Evolutionary conservation across 2,888 invertebrate genomes (phyloP).

Genomic region (Oxycera nigricornis): DNA sequence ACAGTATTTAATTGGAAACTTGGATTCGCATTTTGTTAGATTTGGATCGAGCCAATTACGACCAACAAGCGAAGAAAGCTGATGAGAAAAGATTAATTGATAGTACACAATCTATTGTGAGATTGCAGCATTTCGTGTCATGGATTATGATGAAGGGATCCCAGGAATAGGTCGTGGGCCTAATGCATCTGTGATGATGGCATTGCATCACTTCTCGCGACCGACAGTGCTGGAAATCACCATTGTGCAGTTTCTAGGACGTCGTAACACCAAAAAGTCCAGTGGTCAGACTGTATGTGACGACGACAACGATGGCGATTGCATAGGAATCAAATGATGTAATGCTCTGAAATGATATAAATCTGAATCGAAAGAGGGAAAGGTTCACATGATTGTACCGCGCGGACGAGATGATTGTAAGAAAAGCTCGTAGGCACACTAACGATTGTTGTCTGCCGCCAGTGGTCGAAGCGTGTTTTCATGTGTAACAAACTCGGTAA

Average conservation of each 20-base stretch:
- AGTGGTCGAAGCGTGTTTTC: background rate
- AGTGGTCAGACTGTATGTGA: background rate
- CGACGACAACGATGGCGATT: background rate
- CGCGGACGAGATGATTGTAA: background rate
- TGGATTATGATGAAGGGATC: background rate
- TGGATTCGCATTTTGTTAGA: too few relatives aligned
- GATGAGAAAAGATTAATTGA: too few relatives aligned
- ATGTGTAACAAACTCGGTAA: background rate
- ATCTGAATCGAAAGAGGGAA: conserved; percentile 3
- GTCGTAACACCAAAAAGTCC: background rate
- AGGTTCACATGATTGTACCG: conserved; percentile 3
- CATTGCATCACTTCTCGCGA: background rate
- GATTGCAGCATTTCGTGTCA: too few relatives aligned
- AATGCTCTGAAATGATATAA: background rate
- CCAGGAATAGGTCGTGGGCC: background rate
- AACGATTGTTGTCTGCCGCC: background rate
- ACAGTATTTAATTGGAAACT: too few relatives aligned
- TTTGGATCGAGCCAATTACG: too few relatives aligned
- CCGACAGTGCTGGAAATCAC: background rate
- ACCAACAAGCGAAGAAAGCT: too few relatives aligned
- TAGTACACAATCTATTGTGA: too few relatives aligned
- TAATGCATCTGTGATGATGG: background rate
- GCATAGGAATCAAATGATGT: background rate
- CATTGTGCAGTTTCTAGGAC: background rate
- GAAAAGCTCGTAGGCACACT: background rate